A percentile compares a stretch with the other conserved stretches of the same genome.
These are phyloP conservation scores for Apocrypta bakeri DNA, from an alignment of 1,140 invertebrate species.

Conservation along the genomic window DNA sequence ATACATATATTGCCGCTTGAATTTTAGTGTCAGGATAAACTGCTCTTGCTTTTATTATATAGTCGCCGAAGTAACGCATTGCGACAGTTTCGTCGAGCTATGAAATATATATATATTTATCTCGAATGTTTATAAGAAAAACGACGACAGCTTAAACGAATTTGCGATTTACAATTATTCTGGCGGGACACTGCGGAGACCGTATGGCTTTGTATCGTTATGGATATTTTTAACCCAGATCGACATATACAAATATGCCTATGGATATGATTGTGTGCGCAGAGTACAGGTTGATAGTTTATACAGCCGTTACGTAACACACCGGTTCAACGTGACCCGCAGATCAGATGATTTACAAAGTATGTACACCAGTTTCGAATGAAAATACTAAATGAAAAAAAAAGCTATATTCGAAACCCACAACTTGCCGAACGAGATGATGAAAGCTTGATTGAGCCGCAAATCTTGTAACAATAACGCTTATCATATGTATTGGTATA, in stretches of 20 bases:
- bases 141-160: too few species aligned
- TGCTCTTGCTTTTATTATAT: too few species aligned
- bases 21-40: neutral
- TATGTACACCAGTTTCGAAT: neutral
- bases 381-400: neutral
- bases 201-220: neutral
- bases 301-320: neutral
- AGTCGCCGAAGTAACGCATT: too few species aligned
- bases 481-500: too few species aligned
- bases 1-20: neutral
- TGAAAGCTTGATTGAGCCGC: neutral
- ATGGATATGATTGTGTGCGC: too few species aligned
- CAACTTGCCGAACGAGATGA: neutral
- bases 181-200: neutral
- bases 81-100: neutral
- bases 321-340: neutral
- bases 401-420: neutral
- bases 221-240: neutral
- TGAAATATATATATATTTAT: neutral
- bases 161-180: neutral
- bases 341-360: neutral
- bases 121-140: too few species aligned
- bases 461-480: neutral
- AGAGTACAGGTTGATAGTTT: neutral
- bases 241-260: too few species aligned